Conservation (phyloP, 1,140 invertebrate species). For the Bilobella aurantiaca region DNA sequence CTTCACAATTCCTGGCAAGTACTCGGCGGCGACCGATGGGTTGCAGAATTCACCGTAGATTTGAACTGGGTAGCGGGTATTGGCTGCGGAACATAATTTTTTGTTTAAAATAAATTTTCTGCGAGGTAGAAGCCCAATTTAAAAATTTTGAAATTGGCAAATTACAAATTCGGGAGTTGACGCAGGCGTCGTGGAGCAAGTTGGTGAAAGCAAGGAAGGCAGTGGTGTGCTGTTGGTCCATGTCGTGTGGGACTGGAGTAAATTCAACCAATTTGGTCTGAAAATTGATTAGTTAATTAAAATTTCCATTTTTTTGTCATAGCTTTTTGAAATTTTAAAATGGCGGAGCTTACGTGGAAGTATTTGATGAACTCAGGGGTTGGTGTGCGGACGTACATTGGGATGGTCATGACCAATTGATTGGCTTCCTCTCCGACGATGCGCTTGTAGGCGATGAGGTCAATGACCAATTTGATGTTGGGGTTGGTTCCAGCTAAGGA, state of each 20-base stretch:
- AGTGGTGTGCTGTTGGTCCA: constrained; percentile 28
- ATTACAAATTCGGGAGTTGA: constrained; percentile 27
- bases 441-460: constrained; percentile 27
- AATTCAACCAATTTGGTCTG: not conserved
- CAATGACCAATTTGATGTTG: constrained; percentile 22
- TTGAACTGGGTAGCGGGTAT: constrained; percentile 32
- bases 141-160: not conserved
- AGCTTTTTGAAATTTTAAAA: too few relatives aligned
- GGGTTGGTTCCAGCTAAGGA: constrained; percentile 33
- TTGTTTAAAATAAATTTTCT: not conserved
- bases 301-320: too few relatives aligned
- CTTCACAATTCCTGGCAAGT: constrained; percentile 24
- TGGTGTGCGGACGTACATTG: constrained; percentile 33
- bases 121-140: not conserved
- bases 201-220: constrained; percentile 28
- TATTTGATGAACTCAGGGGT: constrained; percentile 27
- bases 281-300: not conserved
- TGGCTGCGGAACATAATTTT: not conserved
- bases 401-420: constrained; percentile 30
- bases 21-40: constrained; percentile 19
- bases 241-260: not conserved
- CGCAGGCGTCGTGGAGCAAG: constrained; percentile 33
- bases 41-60: constrained; percentile 35
- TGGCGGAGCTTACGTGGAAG: constrained; percentile 25
- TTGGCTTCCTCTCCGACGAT: constrained; percentile 28